A percentile compares a stretch with the other conserved stretches of the same genome.
Evolutionary conservation across 2,888 invertebrate genomes (phyloP).

Genomic region (Epistrophe grossulariae): DNA sequence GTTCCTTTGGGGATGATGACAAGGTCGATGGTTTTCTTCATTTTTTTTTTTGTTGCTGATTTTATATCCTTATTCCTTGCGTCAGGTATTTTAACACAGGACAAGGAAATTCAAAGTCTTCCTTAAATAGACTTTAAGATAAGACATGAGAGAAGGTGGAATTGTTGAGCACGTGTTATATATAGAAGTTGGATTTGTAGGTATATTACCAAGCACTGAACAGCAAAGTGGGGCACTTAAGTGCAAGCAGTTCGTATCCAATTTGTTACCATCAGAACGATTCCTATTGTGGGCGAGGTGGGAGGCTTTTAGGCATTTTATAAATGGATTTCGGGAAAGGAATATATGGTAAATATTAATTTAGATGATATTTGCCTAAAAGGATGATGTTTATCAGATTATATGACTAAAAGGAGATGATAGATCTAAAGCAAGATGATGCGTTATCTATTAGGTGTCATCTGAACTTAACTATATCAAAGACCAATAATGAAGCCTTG

Average conservation of each 20-base stretch:
- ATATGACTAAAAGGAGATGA: background rate
- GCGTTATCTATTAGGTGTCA: background rate
- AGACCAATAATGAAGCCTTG: background rate
- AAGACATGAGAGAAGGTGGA: conserved; percentile 22
- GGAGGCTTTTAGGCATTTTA: conserved; percentile 55
- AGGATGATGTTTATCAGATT: conserved; percentile 39
- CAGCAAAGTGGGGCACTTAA: conserved; percentile 67
- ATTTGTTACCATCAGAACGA: conserved; percentile 54
- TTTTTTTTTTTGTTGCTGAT: conserved; percentile 6
- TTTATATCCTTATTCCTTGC: background rate
- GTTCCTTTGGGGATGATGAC: conserved; percentile 31
- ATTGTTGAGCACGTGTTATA: conserved; percentile 27
- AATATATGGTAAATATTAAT: conserved; percentile 23
- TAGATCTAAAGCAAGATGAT: background rate
- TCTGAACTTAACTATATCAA: background rate
- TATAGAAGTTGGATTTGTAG: conserved; percentile 33
- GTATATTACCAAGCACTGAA: conserved; percentile 44
- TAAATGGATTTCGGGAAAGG: conserved; percentile 10
- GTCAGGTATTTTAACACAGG: conserved; percentile 28
- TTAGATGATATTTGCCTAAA: conserved; percentile 32
- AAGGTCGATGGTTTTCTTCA: conserved; percentile 11
- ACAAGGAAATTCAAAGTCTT: conserved; percentile 65
- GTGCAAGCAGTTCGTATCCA: conserved; percentile 68
- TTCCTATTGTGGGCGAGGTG: background rate
- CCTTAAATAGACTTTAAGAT: background rate